Percentiles rank a stretch among this genome's conserved stretches.
Evolutionary conservation across 2,888 invertebrate genomes (phyloP).

Genomic region (Orchesella flavescens): DNA sequence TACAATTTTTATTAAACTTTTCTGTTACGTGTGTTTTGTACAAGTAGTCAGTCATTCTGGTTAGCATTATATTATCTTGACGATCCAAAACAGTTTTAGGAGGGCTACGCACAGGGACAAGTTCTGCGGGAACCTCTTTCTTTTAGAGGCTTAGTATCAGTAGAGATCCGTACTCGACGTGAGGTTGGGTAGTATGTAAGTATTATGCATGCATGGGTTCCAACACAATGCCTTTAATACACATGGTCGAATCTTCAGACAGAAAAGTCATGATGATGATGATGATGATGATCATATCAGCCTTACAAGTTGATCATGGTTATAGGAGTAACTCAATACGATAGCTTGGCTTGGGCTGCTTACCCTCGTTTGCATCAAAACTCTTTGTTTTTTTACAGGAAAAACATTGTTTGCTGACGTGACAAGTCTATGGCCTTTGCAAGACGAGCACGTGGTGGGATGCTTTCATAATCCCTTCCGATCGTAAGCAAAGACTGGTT

Average conservation of each 20-base stretch:
- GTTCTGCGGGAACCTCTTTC: too few species aligned
- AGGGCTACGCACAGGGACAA: too few species aligned
- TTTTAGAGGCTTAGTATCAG: too few species aligned
- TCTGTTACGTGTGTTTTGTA: too few species aligned
- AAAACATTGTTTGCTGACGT: constrained; percentile 18
- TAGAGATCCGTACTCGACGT: neutral
- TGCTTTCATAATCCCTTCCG: neutral
- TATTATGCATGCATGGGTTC: neutral
- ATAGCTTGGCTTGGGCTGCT: too few species aligned
- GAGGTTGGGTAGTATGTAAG: neutral
- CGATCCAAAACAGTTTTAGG: too few species aligned
- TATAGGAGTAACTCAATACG: neutral
- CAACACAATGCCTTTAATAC: too few species aligned
- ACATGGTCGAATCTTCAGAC: too few species aligned
- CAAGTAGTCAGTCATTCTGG: too few species aligned
- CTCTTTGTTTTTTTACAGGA: neutral
- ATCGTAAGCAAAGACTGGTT: neutral
- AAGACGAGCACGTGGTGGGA: constrained; percentile 19
- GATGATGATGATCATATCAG: neutral
- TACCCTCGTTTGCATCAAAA: neutral
- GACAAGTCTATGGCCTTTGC: constrained; percentile 6
- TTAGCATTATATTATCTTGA: too few species aligned
- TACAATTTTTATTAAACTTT: too few species aligned
- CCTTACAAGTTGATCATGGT: neutral
- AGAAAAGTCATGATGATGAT: neutral